Conservation (phyloP, 2,113 vertebrate genomes). For the Promerops cafer region DNA sequence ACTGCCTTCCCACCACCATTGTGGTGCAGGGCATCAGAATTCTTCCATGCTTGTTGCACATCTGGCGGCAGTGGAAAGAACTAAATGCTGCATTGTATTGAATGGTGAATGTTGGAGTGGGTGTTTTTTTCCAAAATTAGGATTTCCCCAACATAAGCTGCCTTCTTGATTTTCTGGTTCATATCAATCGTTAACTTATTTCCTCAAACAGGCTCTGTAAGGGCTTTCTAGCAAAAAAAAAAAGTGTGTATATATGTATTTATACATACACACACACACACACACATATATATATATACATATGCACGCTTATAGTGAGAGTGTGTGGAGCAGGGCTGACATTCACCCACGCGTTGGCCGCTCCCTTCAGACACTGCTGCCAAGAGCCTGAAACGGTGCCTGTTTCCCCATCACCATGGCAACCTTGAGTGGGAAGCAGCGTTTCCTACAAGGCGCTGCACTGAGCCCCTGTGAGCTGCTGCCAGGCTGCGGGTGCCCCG, state of each 20-base stretch:
- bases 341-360: neutral
- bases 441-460: neutral
- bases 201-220: neutral
- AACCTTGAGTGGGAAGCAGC: neutral
- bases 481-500: accelerated
- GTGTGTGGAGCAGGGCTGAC: neutral
- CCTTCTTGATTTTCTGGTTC: neutral
- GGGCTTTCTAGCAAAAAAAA: neutral
- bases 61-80: neutral
- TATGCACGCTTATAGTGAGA: neutral
- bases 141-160: neutral
- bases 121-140: neutral
- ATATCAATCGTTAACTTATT: neutral
- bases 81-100: neutral
- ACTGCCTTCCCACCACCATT: neutral
- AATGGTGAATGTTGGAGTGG: neutral
- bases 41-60: neutral
- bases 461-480: neutral
- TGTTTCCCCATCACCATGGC: conserved; percentile 17
- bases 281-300: neutral
- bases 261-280: neutral
- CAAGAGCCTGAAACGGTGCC: neutral
- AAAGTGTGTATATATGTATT: neutral
- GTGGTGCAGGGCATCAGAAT: accelerated
- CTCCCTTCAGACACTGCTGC: conserved; percentile 13